phyloP scores from a whole-genome alignment of 2,797 vertebrate genomes.

The Gallirallus australis region DNA sequence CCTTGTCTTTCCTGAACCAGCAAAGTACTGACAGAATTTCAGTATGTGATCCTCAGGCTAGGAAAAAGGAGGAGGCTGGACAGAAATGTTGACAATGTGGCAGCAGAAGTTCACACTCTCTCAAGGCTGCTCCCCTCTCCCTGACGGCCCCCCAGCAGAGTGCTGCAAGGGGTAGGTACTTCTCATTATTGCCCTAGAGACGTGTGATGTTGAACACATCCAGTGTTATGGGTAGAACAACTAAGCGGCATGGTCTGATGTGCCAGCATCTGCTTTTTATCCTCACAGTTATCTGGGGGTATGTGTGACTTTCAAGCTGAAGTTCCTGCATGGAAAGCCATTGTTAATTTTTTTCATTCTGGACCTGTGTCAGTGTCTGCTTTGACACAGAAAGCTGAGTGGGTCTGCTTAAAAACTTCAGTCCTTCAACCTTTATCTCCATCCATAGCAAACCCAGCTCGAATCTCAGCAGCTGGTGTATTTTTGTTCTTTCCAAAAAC shows the following conservation, averaged over 20 bases:
- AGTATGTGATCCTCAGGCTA: not conserved
- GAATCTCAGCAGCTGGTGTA: not conserved
- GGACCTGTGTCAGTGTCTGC: not conserved
- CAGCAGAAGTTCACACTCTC: not conserved
- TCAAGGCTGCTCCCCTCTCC: not conserved
- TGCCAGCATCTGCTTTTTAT: not conserved
- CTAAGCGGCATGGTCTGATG: not conserved
- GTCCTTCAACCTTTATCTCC: not conserved
- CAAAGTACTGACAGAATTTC: not conserved
- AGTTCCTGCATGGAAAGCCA: not conserved
- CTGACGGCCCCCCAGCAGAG: rapidly evolving
- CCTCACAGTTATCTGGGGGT: not conserved
- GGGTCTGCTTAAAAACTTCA: not conserved
- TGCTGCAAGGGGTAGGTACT: not conserved
- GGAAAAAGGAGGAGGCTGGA: not conserved
- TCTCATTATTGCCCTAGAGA: rapidly evolving
- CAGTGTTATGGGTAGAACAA: not conserved
- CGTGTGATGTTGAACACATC: not conserved
- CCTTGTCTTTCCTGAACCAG: not conserved
- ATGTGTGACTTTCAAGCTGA: not conserved
- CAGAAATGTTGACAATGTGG: not conserved
- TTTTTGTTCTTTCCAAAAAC: constrained; percentile 12
- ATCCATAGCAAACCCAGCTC: not conserved
- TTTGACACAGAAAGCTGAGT: not conserved
- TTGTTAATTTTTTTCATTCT: not conserved